Evolutionary conservation across 2,797 vertebrate species (phyloP), one percentile per base, ranked within the genome.

Genomic region (Aplochiton taeniatus): DNA sequence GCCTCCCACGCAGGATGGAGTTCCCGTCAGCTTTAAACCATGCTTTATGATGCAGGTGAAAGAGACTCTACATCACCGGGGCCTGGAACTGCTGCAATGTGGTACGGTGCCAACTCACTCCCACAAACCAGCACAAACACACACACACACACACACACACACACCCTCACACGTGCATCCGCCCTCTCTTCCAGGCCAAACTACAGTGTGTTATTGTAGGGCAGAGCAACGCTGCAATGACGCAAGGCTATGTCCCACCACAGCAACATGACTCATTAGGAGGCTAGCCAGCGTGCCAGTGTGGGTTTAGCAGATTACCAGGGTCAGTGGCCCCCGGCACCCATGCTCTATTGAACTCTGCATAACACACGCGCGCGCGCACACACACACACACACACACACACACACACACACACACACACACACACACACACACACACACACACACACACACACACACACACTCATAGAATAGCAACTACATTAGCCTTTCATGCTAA

Each of bases 271-370:
- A 80, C 81, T 81, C 81, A 85, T 80, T 82, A 79, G 74, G 68
- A 68, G 69, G 68, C 66, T 67, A 74, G 55, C 74, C 48, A 20
- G 69, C 72, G 60, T 65, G 71, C 81, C 80, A 66, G 62, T 72
- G 76, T 73, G 67, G 76, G 73, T 62, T 80, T 73, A 77, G 78
- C 73, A 81, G 83, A 88, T 85, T 79, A 83, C 56, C 56, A 44
- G 71, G 85, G 78, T 85, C 79, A 74, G 57, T 66, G 20, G 71
- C 74, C 78, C 56, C 73, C 58, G 61, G 68, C 72, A 54, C 41
- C 60, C 12, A 49, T 66, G 67, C 65, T 78, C 70, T 68, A 50
- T 70, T 68, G 55, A 78, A 69, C 11, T 13, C 65, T 63, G 68
- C 19, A 75, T 70, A 59, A 60, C 60, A 53, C 42, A 12, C 60